A percentile compares a stretch with the other conserved stretches of the same genome.
These are phyloP conservation scores for Meloe dianella DNA, from an alignment of 2,888 invertebrate genomes.

Conservation along the genomic window DNA sequence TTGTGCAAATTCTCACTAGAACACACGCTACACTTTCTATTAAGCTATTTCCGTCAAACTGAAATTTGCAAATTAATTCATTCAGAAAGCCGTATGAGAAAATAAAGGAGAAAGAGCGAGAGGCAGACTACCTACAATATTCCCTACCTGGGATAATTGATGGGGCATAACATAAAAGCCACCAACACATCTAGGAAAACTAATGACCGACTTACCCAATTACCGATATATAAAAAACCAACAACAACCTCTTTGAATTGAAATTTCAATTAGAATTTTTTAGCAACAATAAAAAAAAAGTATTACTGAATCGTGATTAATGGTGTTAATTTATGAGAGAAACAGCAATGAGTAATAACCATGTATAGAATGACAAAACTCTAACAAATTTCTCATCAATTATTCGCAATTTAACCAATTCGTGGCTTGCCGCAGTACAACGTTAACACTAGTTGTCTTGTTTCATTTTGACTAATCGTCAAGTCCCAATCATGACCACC, in stretches of 20 bases:
- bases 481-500: too few species aligned
- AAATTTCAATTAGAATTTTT: not conserved
- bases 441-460: not conserved
- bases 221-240: not conserved
- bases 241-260: not conserved
- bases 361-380: not conserved
- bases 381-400: conserved; percentile 1
- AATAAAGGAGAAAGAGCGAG: not conserved
- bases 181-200: not conserved
- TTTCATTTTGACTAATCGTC: too few species aligned
- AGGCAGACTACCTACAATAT: not conserved
- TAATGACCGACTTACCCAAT: not conserved
- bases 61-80: too few species aligned
- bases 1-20: not conserved
- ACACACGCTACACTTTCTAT: too few species aligned
- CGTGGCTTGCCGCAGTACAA: not conserved
- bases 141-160: not conserved
- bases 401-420: not conserved
- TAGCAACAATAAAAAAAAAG: not conserved
- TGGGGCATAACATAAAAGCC: not conserved
- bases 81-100: too few species aligned
- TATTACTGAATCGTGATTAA: not conserved
- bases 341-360: not conserved
- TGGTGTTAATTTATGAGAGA: not conserved
- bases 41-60: too few species aligned